Evolutionary conservation across 2,113 vertebrate species (phyloP).

Genomic region (Pygoscelis antarcticus): DNA sequence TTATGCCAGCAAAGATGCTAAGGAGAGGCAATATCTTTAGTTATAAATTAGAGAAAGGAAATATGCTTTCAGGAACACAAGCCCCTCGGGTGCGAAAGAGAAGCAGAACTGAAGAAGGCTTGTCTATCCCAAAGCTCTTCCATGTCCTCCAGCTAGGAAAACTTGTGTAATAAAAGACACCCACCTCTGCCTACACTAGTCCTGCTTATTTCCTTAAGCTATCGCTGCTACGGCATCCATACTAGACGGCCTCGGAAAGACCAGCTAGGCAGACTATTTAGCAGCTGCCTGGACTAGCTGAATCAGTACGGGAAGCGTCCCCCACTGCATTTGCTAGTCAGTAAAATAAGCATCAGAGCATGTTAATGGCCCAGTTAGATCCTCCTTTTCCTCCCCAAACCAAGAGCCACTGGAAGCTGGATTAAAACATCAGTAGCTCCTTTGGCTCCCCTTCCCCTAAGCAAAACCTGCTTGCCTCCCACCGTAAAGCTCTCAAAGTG

Average conservation of each 20-base stretch:
- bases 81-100: not conserved
- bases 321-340: not conserved
- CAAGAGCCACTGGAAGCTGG: not conserved
- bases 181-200: not conserved
- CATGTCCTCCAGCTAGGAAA: not conserved
- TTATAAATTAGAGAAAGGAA: too few species aligned
- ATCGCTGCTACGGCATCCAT: accelerated
- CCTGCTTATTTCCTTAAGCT: not conserved
- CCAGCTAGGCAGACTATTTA: accelerated
- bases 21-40: not conserved
- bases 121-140: not conserved
- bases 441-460: not conserved
- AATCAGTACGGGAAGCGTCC: accelerated
- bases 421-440: not conserved
- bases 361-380: accelerated
- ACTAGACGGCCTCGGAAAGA: too few species aligned
- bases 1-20: not conserved
- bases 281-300: not conserved
- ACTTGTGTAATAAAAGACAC: accelerated
- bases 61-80: not conserved
- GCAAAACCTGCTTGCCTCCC: not conserved
- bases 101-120: not conserved
- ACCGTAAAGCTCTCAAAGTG: not conserved
- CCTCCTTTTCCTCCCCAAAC: not conserved
- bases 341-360: not conserved